Conservation (phyloP, 2,888 invertebrate genomes). For the Tinea pellionella region DNA sequence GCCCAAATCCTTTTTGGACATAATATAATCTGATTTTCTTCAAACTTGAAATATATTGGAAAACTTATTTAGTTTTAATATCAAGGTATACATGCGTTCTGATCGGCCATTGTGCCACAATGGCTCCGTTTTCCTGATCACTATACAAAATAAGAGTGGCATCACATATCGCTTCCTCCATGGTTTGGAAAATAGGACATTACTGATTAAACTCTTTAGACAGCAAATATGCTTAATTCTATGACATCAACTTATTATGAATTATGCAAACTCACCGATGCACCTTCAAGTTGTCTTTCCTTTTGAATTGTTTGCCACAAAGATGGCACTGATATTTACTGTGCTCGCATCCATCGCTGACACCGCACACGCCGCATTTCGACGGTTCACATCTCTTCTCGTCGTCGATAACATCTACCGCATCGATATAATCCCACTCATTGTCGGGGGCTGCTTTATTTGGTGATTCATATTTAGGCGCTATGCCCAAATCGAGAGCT, state of each 20-base stretch:
- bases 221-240: too few relatives aligned
- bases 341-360: slow-evolving; percentile 19
- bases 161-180: too few relatives aligned
- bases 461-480: background rate
- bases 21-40: too few relatives aligned
- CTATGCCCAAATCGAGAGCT: background rate
- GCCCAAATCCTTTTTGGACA: too few relatives aligned
- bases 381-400: slow-evolving; percentile 20
- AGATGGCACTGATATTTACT: background rate
- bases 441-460: background rate
- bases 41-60: too few relatives aligned
- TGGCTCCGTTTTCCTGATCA: too few relatives aligned
- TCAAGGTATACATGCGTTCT: too few relatives aligned
- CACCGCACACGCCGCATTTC: slow-evolving; percentile 29
- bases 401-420: background rate
- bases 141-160: too few relatives aligned
- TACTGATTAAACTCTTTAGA: too few relatives aligned
- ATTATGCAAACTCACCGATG: slow-evolving; percentile 28
- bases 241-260: background rate
- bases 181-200: too few relatives aligned
- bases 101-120: too few relatives aligned
- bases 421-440: background rate
- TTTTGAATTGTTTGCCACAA: slow-evolving; percentile 33
- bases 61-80: too few relatives aligned
- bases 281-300: slow-evolving; percentile 37